Evolutionary conservation across 2,113 vertebrate genomes (phyloP).

Genomic region (Stictonetta naevosa): DNA sequence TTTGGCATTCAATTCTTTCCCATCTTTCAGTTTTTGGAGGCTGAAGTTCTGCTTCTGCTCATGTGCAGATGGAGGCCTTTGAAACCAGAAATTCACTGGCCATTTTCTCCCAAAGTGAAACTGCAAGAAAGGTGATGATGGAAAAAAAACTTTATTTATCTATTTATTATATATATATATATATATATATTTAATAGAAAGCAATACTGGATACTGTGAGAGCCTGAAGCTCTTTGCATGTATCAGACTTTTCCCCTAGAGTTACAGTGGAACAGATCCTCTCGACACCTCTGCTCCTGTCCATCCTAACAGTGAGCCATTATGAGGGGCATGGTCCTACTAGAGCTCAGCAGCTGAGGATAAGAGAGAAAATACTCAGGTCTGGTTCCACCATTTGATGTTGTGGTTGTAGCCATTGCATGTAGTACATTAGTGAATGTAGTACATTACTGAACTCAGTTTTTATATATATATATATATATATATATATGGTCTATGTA

Average conservation of each 20-base stretch:
- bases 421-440: too few relatives aligned
- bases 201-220: neutral
- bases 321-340: rapidly evolving
- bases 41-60: neutral
- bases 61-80: neutral
- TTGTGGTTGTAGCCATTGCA: neutral
- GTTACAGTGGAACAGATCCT: neutral
- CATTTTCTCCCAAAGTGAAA: neutral
- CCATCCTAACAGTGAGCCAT: neutral
- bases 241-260: neutral
- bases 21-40: neutral
- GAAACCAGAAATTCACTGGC: neutral
- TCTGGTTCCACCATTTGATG: neutral
- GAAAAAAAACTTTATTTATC: neutral
- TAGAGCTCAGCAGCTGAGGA: neutral
- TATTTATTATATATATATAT: too few relatives aligned
- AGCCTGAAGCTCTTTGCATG: rapidly evolving
- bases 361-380: neutral
- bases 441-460: neutral
- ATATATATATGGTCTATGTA: too few relatives aligned
- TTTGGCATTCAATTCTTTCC: neutral
- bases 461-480: too few relatives aligned
- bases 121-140: neutral
- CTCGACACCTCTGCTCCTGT: neutral
- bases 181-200: too few relatives aligned